phyloP scores from a whole-genome alignment of 2,888 invertebrate species.

The Rhaphigaster nebulosa region DNA sequence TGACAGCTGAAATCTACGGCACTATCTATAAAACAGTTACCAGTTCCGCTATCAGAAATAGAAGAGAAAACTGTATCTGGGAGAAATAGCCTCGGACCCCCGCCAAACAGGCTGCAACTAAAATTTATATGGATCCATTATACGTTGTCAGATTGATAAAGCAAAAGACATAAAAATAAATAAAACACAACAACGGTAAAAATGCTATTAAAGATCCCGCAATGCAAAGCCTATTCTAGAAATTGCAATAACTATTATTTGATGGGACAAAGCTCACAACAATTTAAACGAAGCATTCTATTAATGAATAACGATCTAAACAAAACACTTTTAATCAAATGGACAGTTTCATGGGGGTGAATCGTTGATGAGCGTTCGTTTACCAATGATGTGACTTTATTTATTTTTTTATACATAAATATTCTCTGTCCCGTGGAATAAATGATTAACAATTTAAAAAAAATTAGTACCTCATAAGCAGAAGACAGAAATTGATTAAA shows the following conservation, averaged over 20 bases:
- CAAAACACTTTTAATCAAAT: too few species aligned
- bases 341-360: too few species aligned
- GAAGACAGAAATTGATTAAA: too few species aligned
- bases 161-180: background rate
- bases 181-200: background rate
- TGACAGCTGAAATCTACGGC: background rate
- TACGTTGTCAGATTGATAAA: background rate
- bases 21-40: background rate
- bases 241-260: background rate
- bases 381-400: too few species aligned
- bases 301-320: background rate
- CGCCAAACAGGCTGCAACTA: background rate
- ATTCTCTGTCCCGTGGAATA: too few species aligned
- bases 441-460: too few species aligned
- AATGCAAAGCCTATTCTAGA: background rate
- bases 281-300: background rate
- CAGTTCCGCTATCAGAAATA: slow-evolving; percentile 2
- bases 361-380: too few species aligned
- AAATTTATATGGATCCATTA: background rate
- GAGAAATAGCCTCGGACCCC: background rate
- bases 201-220: background rate
- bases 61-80: slow-evolving; percentile 10
- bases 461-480: too few species aligned
- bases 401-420: too few species aligned
- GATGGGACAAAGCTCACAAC: background rate